Percentiles rank a stretch among this genome's conserved stretches.
Evolutionary conservation across 2,797 vertebrate species (phyloP).

Genomic region (Eulemur coronatus): DNA sequence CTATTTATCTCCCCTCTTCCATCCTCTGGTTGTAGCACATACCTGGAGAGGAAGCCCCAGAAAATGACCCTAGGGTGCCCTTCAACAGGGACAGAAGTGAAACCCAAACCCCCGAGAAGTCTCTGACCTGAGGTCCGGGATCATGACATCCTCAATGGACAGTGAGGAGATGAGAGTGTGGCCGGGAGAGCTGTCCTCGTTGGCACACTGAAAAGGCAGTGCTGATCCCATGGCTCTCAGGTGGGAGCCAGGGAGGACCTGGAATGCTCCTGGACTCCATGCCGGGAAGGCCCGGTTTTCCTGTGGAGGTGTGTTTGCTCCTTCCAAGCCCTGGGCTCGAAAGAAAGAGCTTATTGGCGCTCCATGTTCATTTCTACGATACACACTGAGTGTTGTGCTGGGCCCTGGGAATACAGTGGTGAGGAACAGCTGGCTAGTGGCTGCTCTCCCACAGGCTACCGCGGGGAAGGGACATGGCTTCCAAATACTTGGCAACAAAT

Average conservation of each 20-base stretch:
- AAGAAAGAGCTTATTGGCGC: background rate
- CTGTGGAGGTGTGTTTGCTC: background rate
- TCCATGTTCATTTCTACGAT: background rate
- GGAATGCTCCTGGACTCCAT: background rate
- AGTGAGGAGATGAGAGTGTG: rapidly evolving
- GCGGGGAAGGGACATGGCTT: background rate
- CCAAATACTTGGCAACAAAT: background rate
- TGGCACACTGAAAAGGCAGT: background rate
- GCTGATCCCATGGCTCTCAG: too few relatives aligned
- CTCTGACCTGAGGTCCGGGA: rapidly evolving
- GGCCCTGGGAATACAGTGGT: background rate
- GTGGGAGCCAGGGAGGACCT: background rate
- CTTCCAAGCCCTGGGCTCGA: background rate
- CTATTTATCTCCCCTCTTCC: background rate
- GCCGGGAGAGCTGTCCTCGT: rapidly evolving
- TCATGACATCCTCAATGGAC: too few relatives aligned
- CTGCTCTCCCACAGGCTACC: background rate
- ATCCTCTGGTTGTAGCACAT: rapidly evolving
- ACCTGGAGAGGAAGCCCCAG: background rate
- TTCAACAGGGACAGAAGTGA: background rate
- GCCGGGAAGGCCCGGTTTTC: background rate
- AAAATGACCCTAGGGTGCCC: background rate
- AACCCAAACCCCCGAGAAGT: background rate
- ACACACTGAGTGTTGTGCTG: rapidly evolving
- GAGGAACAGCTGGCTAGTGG: background rate